Evolutionary conservation across 2,113 vertebrate species (phyloP).

Genomic region (Polypterus bichir): DNA sequence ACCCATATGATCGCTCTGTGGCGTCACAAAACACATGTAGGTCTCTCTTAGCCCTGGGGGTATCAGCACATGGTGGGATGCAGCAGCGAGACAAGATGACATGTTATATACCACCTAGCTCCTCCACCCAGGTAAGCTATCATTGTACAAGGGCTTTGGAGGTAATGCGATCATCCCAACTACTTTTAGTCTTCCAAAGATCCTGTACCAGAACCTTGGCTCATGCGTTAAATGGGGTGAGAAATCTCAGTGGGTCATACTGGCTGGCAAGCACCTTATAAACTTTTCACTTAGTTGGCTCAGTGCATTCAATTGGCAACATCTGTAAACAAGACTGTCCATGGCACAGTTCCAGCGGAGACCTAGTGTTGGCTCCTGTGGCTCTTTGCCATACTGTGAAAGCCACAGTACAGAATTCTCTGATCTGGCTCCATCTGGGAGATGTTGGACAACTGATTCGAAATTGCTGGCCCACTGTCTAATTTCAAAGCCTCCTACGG

Average conservation of each 20-base stretch:
- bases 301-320: background rate
- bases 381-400: background rate
- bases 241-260: slow-evolving; percentile 16
- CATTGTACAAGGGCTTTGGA: background rate
- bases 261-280: slow-evolving; percentile 15
- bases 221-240: slow-evolving; percentile 9
- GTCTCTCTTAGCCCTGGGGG: background rate
- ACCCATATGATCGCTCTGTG: background rate
- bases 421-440: slow-evolving; percentile 1
- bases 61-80: no score
- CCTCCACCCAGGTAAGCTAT: slow-evolving; percentile 6
- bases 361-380: slow-evolving; percentile 9
- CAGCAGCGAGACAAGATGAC: background rate
- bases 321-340: slow-evolving; percentile 9
- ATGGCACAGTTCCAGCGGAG: slow-evolving; percentile 1
- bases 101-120: background rate
- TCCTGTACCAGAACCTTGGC: slow-evolving; percentile 9
- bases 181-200: slow-evolving; percentile 6
- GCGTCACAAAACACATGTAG: slow-evolving; percentile 8
- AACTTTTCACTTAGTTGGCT: slow-evolving; percentile 5
- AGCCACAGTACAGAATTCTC: slow-evolving; percentile 19
- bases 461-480: slow-evolving; percentile 7
- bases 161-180: slow-evolving; percentile 1
- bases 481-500: background rate
- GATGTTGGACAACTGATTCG: slow-evolving; percentile 9